Evolutionary conservation across 2,797 vertebrate species (phyloP).

Genomic region (Erethizon dorsatum): DNA sequence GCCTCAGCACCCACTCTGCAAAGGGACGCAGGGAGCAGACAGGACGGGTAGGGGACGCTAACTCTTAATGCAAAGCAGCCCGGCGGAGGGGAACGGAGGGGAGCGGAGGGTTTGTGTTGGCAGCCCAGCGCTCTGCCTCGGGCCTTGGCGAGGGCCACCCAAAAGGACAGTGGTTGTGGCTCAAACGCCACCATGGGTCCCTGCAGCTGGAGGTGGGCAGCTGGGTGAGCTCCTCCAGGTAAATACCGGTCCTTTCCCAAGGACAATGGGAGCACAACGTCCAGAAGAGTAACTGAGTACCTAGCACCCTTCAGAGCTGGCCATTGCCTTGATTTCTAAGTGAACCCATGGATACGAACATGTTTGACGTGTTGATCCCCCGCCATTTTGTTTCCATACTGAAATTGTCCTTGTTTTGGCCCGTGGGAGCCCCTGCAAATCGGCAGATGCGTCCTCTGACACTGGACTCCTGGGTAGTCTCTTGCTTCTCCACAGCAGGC

Average conservation of each 20-base stretch:
- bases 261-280: too few species aligned
- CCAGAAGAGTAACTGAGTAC: background rate
- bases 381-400: background rate
- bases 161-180: background rate
- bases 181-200: fast-evolving
- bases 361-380: background rate
- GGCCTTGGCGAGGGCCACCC: too few species aligned
- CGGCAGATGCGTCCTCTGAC: background rate
- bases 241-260: background rate
- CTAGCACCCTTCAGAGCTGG: background rate
- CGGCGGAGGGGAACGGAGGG: background rate
- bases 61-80: too few species aligned
- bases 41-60: background rate
- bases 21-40: background rate
- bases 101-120: background rate
- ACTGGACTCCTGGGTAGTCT: too few species aligned
- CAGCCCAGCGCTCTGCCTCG: background rate
- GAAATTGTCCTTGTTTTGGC: background rate
- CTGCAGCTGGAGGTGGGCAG: background rate
- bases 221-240: background rate
- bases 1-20: background rate
- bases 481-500: background rate
- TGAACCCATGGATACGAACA: background rate
- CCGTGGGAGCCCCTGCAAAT: background rate
- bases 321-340: background rate